A percentile compares a stretch with the other conserved stretches of the same genome.
Conservation (phyloP, 1,140 invertebrate species). For the Eumaeus atala region DNA sequence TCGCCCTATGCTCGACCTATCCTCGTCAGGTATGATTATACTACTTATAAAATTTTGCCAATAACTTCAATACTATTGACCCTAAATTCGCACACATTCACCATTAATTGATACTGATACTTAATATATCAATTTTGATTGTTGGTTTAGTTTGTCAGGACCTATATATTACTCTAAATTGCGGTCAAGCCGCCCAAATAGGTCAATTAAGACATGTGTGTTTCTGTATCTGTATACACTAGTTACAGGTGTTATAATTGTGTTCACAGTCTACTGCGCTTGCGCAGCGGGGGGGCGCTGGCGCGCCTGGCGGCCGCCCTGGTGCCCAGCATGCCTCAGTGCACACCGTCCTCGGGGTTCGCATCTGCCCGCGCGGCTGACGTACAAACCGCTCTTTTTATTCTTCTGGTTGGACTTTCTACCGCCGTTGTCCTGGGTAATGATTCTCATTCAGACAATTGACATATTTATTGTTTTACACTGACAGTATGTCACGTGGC, state of each 20-base stretch:
- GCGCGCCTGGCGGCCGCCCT: conserved; percentile 42
- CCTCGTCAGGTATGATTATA: conserved; percentile 48
- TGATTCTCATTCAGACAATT: background rate
- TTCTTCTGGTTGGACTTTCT: conserved; percentile 41
- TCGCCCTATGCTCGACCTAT: conserved; percentile 55
- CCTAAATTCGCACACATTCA: too few relatives aligned
- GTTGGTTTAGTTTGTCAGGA: too few relatives aligned
- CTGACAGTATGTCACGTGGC: too few relatives aligned
- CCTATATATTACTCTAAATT: too few relatives aligned
- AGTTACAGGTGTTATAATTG: background rate
- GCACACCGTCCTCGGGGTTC: conserved; percentile 46
- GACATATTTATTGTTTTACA: background rate
- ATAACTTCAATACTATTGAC: too few relatives aligned
- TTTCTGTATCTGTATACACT: too few relatives aligned
- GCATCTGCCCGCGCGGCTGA: conserved; percentile 57
- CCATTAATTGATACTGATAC: too few relatives aligned
- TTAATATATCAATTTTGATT: too few relatives aligned
- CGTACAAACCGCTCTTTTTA: conserved; percentile 50
- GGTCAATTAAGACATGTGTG: background rate
- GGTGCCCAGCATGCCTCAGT: conserved; percentile 59
- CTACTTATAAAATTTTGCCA: too few relatives aligned
- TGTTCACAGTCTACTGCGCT: conserved; percentile 40
- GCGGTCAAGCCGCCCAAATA: too few relatives aligned
- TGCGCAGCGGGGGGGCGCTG: conserved; percentile 47
- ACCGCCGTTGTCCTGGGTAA: conserved; percentile 41